These are phyloP conservation scores for Raja brachyura DNA, from an alignment of 2,113 vertebrate species.

Conservation along the genomic window DNA sequence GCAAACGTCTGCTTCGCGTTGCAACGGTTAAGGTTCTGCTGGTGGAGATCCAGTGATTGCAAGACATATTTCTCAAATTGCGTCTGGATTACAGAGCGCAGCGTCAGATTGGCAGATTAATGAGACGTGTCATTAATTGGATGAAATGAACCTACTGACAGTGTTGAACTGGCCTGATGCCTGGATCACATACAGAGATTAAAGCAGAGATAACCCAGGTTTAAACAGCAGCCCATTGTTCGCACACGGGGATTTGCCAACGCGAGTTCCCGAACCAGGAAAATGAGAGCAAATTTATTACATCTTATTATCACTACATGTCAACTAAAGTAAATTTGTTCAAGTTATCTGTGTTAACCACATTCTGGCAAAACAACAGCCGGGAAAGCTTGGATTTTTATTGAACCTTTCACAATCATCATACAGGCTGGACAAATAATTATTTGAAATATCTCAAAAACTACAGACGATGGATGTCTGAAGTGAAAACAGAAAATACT, in stretches of 20 bases:
- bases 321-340: neutral
- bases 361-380: neutral
- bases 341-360: neutral
- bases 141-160: neutral
- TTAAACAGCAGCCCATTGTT: neutral
- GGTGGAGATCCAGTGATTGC: neutral
- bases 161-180: neutral
- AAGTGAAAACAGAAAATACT: too few relatives aligned
- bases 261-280: neutral
- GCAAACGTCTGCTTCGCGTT: neutral
- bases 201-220: neutral
- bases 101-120: neutral
- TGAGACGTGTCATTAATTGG: neutral
- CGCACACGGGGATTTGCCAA: neutral
- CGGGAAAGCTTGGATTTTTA: neutral
- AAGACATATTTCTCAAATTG: conserved; percentile 9
- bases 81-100: neutral
- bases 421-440: too few relatives aligned
- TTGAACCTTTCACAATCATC: neutral
- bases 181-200: neutral
- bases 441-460: too few relatives aligned
- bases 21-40: neutral
- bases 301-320: neutral
- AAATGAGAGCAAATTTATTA: neutral
- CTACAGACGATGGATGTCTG: too few relatives aligned